These are phyloP conservation scores for Eristalis pertinax DNA, from an alignment of 2,888 invertebrate species.

Conservation along the genomic window DNA sequence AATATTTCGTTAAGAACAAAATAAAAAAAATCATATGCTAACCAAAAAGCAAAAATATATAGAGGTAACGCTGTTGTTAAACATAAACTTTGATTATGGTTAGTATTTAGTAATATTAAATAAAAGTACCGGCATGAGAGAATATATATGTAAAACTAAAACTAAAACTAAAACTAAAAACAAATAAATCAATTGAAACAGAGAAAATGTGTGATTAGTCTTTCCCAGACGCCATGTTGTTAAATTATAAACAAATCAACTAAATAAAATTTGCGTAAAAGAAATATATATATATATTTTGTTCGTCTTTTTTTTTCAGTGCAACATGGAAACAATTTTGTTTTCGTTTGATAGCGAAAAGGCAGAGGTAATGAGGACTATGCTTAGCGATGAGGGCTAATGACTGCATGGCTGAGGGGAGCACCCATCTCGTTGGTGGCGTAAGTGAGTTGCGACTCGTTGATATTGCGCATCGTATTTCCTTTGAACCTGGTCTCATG, in stretches of 20 bases:
- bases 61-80: constrained; percentile 26
- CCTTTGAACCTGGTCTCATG: no score
- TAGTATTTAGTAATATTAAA: constrained; percentile 64
- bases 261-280: constrained; percentile 71
- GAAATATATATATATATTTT: constrained; percentile 37
- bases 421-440: no score
- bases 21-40: constrained; percentile 46
- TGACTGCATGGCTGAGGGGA: neutral
- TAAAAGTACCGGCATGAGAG: constrained; percentile 39
- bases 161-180: constrained; percentile 65
- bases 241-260: constrained; percentile 72
- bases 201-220: constrained; percentile 80
- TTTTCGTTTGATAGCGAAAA: neutral
- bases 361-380: neutral
- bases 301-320: constrained; percentile 59
- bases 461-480: no score
- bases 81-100: constrained; percentile 43
- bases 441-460: no score
- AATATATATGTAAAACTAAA: constrained; percentile 45
- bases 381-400: neutral
- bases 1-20: constrained; percentile 12
- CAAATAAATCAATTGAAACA: constrained; percentile 54
- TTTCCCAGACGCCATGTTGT: constrained; percentile 81
- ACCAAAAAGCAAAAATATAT: constrained; percentile 49
- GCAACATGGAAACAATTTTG: constrained; percentile 43